Percentiles rank a stretch among this genome's conserved stretches.
These are phyloP conservation scores for Latrodectus elegans DNA, from an alignment of 2,888 invertebrate genomes.

Conservation along the genomic window DNA sequence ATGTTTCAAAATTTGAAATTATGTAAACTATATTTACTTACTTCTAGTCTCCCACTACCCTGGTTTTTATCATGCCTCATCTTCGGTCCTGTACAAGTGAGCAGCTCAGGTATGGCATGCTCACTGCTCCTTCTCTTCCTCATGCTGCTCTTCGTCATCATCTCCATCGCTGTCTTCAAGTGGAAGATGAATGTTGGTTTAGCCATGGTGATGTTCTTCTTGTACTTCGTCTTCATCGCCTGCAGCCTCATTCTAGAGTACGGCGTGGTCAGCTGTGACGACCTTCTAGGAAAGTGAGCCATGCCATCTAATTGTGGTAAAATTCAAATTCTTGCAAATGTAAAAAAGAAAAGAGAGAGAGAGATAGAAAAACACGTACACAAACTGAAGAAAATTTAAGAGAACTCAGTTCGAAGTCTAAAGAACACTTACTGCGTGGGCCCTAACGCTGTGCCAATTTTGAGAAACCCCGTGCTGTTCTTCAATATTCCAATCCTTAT, in stretches of 20 bases:
- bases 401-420: neutral
- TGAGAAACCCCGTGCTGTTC: neutral
- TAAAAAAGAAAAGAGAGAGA: too few species aligned
- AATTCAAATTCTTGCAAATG: too few species aligned
- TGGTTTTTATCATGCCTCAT: conserved; percentile 84
- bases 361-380: neutral
- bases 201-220: conserved; percentile 95
- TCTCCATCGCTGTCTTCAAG: conserved; percentile 94
- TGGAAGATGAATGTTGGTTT: conserved; percentile 98
- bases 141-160: conserved; percentile 96
- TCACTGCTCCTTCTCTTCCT: conserved; percentile 96
- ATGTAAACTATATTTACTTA: neutral
- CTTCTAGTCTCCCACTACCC: conserved; percentile 89
- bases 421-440: neutral
- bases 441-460: neutral
- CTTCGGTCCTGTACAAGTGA: conserved; percentile 91
- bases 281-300: conserved; percentile 32
- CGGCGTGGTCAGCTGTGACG: conserved; percentile 77
- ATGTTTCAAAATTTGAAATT: neutral
- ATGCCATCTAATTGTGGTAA: neutral
- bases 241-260: conserved; percentile 95
- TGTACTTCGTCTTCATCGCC: conserved; percentile 96
- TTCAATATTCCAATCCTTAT: neutral
- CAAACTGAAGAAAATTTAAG: neutral
- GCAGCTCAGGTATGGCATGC: conserved; percentile 97